Percentiles rank a stretch among this genome's conserved stretches.
Conservation (phyloP, 2,113 vertebrate genomes). For the Ageneiosus marmoratus region DNA sequence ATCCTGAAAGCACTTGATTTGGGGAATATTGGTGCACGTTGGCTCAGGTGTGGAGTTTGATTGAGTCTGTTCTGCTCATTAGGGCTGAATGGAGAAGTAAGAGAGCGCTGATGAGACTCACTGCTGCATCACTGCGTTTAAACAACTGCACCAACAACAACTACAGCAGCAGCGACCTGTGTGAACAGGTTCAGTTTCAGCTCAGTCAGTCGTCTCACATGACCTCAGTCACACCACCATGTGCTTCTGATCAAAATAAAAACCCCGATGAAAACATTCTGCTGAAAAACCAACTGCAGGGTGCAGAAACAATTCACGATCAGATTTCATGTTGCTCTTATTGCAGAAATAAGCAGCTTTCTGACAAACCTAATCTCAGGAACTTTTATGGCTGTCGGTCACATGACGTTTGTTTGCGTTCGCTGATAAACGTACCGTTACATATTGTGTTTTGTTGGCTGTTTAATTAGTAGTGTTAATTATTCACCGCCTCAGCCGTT, state of each 20-base stretch:
- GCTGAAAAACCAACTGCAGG: neutral
- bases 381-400: neutral
- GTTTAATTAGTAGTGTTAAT: neutral
- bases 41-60: slow-evolving; percentile 13
- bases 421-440: neutral
- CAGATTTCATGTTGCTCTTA: neutral
- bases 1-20: slow-evolving; percentile 10
- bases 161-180: no score
- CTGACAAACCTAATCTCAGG: neutral
- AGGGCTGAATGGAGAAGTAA: neutral
- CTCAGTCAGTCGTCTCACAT: neutral
- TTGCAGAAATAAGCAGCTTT: neutral
- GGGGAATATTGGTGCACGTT: slow-evolving; percentile 12
- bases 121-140: neutral
- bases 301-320: neutral
- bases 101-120: neutral
- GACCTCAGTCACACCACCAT: neutral
- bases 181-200: neutral
- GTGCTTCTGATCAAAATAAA: neutral
- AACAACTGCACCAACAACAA: neutral
- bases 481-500: neutral
- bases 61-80: neutral
- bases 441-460: neutral
- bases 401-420: neutral
- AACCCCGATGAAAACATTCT: neutral